Evolutionary conservation across 2,113 vertebrate species (phyloP).

Genomic region (Puffinus mauretanicus): DNA sequence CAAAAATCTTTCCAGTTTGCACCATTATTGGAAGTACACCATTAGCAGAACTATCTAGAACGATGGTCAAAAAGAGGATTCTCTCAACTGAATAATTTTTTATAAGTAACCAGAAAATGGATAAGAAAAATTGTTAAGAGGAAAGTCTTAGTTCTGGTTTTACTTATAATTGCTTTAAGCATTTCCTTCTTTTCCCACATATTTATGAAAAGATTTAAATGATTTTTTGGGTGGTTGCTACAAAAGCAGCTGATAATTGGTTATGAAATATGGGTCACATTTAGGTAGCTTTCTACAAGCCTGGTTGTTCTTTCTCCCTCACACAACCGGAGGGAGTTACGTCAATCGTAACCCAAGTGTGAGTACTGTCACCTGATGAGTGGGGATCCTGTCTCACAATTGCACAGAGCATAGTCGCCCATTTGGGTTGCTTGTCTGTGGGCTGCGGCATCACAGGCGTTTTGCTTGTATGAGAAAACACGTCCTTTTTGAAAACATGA

Average conservation of each 20-base stretch:
- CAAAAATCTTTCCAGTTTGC: not conserved
- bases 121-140: not conserved
- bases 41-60: not conserved
- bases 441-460: not conserved
- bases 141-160: not conserved
- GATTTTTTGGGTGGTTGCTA: not conserved
- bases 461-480: not conserved
- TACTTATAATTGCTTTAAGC: not conserved
- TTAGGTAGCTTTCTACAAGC: not conserved
- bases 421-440: accelerated
- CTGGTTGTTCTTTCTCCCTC: not conserved
- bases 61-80: not conserved
- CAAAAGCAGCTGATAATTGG: not conserved
- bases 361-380: not conserved
- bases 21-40: not conserved
- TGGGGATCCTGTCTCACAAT: not conserved
- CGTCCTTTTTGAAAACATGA: not conserved
- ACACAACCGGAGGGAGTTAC: not conserved
- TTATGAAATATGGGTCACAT: not conserved
- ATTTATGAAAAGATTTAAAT: not conserved
- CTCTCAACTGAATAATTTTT: not conserved
- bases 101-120: not conserved
- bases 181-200: not conserved
- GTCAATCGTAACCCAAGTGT: not conserved
- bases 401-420: not conserved